Percentiles rank a stretch among this genome's conserved stretches.
phyloP scores from a whole-genome alignment of 2,113 vertebrate genomes.

The Garra rufa region DNA sequence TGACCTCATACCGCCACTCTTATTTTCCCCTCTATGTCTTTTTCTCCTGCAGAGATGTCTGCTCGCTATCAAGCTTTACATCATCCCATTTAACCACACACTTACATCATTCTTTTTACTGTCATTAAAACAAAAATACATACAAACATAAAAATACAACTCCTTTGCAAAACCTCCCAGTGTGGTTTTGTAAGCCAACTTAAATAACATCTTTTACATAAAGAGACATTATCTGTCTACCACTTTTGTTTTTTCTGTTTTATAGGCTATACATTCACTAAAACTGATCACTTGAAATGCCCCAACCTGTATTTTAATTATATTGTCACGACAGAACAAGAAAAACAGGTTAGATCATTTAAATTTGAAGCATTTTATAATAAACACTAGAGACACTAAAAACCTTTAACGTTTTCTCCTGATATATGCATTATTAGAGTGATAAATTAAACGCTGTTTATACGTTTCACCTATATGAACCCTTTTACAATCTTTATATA shows the following conservation, averaged over 20 bases:
- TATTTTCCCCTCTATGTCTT: background rate
- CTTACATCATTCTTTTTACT: background rate
- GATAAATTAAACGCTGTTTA: background rate
- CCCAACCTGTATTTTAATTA: background rate
- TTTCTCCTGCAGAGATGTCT: background rate
- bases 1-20: background rate
- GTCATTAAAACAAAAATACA: background rate
- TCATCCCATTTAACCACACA: background rate
- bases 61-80: background rate
- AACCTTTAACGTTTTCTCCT: background rate
- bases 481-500: background rate
- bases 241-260: background rate
- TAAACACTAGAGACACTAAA: background rate
- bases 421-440: background rate
- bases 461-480: background rate
- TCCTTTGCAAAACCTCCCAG: background rate
- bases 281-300: background rate
- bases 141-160: background rate
- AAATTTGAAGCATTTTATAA: background rate
- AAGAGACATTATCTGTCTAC: background rate
- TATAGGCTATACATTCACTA: background rate
- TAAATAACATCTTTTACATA: background rate
- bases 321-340: background rate
- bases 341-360: background rate
- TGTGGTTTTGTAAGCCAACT: background rate